phyloP scores from a whole-genome alignment of 1,140 invertebrate species.

The Drosophila pandora region DNA sequence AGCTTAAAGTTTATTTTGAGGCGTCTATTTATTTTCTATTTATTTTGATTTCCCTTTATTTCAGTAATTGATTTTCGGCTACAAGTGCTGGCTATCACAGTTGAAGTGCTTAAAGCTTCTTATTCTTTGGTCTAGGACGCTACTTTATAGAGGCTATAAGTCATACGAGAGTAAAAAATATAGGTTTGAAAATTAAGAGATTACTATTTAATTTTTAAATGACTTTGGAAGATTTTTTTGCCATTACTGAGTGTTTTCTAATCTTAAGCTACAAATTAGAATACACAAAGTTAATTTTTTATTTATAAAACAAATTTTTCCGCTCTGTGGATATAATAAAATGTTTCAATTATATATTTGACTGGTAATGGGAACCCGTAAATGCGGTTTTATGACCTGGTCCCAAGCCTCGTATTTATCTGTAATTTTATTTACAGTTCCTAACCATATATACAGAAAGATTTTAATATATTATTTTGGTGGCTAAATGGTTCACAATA shows the following conservation, averaged over 20 bases:
- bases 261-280: not conserved
- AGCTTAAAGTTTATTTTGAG: slow-evolving; percentile 6
- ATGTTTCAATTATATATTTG: slow-evolving; percentile 6
- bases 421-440: slow-evolving; percentile 34
- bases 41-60: slow-evolving; percentile 9
- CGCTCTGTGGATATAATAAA: not conserved
- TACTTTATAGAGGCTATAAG: slow-evolving; percentile 1
- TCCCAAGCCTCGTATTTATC: not conserved
- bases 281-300: not conserved
- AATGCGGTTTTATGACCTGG: slow-evolving; percentile 1
- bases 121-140: slow-evolving; percentile 1
- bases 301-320: not conserved
- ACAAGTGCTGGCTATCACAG: slow-evolving; percentile 50
- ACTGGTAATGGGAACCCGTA: not conserved
- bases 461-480: slow-evolving; percentile 1
- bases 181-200: not conserved
- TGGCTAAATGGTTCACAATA: slow-evolving; percentile 18
- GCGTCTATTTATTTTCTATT: slow-evolving; percentile 18
- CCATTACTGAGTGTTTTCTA: not conserved
- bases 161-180: slow-evolving; percentile 1
- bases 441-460: slow-evolving; percentile 9
- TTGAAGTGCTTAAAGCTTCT: slow-evolving; percentile 50
- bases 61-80: slow-evolving; percentile 24
- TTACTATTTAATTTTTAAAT: not conserved
- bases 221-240: not conserved